Evolutionary conservation across 2,888 invertebrate genomes (phyloP).

Genomic region (Tetragnatha montana): DNA sequence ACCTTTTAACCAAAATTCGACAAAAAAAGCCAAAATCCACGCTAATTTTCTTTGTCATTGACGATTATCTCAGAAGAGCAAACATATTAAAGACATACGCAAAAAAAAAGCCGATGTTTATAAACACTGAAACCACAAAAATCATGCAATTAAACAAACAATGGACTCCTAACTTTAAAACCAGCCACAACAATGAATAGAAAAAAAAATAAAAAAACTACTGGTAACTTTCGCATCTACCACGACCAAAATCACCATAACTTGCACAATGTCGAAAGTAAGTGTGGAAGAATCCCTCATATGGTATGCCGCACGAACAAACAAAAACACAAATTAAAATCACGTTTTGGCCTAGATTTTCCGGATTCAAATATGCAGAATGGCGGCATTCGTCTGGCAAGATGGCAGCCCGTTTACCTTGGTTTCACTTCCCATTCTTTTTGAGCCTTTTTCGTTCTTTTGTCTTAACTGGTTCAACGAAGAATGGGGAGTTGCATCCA

Average conservation of each 20-base stretch:
- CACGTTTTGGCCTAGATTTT: conserved; percentile 67
- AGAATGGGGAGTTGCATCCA: conserved; percentile 31
- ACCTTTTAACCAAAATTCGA: too few relatives aligned
- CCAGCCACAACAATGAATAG: background rate
- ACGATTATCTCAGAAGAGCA: too few relatives aligned
- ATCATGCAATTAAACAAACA: background rate
- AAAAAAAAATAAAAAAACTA: background rate
- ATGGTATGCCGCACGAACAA: conserved; percentile 6
- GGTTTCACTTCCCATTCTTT: conserved; percentile 42
- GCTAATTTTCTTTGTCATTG: too few relatives aligned
- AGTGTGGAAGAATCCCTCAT: conserved; percentile 26
- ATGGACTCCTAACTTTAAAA: background rate
- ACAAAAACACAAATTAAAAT: conserved; percentile 49
- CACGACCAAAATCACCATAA: conserved; percentile 34
- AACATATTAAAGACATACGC: background rate
- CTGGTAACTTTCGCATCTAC: background rate
- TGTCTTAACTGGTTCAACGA: conserved; percentile 45
- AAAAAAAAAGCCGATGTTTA: background rate
- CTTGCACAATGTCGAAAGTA: conserved; percentile 16
- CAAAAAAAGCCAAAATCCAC: too few relatives aligned
- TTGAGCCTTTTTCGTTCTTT: conserved; percentile 28
- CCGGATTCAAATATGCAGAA: conserved; percentile 59
- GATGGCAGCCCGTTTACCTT: conserved; percentile 66
- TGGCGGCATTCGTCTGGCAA: conserved; percentile 47
- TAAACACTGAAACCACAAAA: background rate